A percentile compares a stretch with the other conserved stretches of the same genome.
phyloP scores from a whole-genome alignment of 2,113 vertebrate species.

The Caretta caretta region DNA sequence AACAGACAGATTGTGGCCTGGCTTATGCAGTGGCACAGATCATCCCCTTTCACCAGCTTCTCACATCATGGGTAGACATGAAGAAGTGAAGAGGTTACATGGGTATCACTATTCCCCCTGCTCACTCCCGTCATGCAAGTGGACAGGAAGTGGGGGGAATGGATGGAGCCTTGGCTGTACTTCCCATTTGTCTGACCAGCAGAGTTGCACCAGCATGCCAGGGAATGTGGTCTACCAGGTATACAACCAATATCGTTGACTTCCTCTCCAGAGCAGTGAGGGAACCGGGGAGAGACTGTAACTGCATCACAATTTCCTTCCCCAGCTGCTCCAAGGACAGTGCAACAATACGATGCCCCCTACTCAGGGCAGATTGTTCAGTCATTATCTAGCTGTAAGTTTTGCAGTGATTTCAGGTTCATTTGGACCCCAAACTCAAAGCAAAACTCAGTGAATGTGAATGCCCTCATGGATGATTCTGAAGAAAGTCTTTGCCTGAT shows the following conservation, averaged over 20 bases:
- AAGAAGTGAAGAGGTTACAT: neutral
- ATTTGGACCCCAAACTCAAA: neutral
- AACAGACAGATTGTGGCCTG: neutral
- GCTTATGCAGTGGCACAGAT: neutral
- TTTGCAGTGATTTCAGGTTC: neutral
- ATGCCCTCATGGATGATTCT: neutral
- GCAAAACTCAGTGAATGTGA: accelerated
- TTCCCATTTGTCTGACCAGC: neutral
- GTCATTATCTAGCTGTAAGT: neutral
- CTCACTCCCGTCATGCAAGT: neutral
- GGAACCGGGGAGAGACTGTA: neutral
- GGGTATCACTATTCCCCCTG: neutral
- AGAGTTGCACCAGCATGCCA: accelerated
- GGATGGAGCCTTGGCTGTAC: neutral
- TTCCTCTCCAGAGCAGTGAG: neutral
- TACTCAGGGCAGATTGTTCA: neutral
- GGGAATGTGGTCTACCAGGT: neutral
- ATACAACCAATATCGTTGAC: neutral
- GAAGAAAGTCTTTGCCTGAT: neutral
- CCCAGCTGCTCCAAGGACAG: neutral
- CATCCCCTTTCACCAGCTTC: neutral
- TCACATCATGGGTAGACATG: neutral
- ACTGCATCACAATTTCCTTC: neutral
- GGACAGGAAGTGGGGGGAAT: neutral
- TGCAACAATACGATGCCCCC: neutral